Evolutionary conservation across 1,140 invertebrate genomes (phyloP).

Genomic region (Anastatus disparis): DNA sequence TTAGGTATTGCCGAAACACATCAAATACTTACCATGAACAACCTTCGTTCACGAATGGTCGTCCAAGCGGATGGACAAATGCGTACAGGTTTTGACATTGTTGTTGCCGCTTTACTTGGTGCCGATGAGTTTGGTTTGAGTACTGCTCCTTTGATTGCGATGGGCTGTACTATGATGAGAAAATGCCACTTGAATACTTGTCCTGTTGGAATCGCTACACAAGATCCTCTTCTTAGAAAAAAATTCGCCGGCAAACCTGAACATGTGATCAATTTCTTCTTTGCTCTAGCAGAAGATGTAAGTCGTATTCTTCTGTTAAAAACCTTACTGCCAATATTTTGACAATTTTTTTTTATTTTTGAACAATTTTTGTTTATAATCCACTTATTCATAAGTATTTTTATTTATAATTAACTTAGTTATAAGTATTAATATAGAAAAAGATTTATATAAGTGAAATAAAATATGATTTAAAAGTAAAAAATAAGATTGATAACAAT

Average conservation of each 20-base stretch:
- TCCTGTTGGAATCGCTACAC: conserved; percentile 97
- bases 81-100: conserved; percentile 94
- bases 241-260: conserved; percentile 98
- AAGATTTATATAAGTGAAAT: no score
- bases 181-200: conserved; percentile 99
- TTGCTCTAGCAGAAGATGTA: conserved; percentile 97
- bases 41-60: conserved; percentile 92
- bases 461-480: no score
- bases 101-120: conserved; percentile 93
- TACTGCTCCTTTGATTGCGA: conserved; percentile 95
- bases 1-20: conserved; percentile 97
- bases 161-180: conserved; percentile 99
- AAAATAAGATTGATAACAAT: conserved; percentile 6
- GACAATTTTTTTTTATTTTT: no score
- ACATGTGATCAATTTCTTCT: conserved; percentile 97
- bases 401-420: no score
- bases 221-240: conserved; percentile 93
- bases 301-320: no score
- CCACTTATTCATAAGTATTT: no score
- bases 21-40: conserved; percentile 95
- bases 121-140: conserved; percentile 99
- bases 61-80: conserved; percentile 96
- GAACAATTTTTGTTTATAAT: no score
- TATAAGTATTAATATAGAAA: no score
- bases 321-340: no score